A percentile compares a stretch with the other conserved stretches of the same genome.
Evolutionary conservation across 2,113 vertebrate species (phyloP).

Genomic region (Typhlomys cinereus): DNA sequence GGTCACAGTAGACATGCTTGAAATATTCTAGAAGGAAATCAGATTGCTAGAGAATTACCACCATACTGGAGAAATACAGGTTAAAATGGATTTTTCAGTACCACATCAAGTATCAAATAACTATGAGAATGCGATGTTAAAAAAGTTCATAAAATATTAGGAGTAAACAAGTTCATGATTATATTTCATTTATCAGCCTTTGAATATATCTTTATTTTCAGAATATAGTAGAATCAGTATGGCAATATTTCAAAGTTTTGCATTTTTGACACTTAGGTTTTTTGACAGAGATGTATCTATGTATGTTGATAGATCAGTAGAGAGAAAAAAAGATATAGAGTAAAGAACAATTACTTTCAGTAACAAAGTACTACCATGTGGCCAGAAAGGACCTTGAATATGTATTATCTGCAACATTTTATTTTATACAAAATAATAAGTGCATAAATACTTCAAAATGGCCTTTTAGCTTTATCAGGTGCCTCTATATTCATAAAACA

Average conservation of each 20-base stretch:
- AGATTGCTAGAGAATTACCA: background rate
- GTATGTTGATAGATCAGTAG: background rate
- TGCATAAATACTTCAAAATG: background rate
- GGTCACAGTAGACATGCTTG: background rate
- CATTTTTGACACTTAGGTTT: background rate
- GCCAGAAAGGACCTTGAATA: background rate
- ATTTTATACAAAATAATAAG: constrained; percentile 29
- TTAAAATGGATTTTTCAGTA: background rate
- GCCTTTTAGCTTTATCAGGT: background rate
- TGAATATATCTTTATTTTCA: background rate
- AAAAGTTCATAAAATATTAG: background rate
- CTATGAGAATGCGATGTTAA: background rate
- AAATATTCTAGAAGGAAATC: constrained; percentile 12
- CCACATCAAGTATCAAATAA: background rate
- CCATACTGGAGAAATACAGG: background rate
- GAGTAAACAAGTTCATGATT: background rate
- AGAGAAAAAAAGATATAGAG: constrained; percentile 26
- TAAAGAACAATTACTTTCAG: background rate
- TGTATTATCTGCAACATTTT: background rate
- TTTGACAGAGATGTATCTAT: background rate
- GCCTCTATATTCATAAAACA: background rate
- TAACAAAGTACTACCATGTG: background rate
- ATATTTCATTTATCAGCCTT: background rate
- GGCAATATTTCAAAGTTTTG: constrained; percentile 9
- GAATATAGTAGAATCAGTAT: background rate